These are phyloP conservation scores for Sturnira hondurensis DNA, from an alignment of 2,113 vertebrate species.

Conservation along the genomic window DNA sequence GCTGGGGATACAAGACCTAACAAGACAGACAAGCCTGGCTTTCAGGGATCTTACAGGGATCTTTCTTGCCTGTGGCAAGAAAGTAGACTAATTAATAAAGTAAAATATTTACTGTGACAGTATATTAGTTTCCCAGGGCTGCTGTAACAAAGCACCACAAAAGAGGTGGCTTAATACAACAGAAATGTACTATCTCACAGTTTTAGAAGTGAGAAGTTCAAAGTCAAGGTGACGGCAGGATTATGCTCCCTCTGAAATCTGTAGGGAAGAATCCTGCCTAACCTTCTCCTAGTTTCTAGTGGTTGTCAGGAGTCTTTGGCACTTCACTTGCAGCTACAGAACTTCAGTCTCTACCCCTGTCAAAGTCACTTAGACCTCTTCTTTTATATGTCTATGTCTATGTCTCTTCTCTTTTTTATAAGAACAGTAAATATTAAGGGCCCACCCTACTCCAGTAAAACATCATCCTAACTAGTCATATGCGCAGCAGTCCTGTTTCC, in stretches of 20 bases:
- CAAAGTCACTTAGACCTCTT: background rate
- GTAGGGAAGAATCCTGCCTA: background rate
- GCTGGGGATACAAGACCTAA: background rate
- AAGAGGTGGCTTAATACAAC: background rate
- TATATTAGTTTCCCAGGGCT: background rate
- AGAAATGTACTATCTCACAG: background rate
- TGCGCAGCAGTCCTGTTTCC: background rate
- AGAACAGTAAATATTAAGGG: background rate
- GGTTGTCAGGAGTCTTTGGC: background rate
- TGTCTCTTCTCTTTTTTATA: background rate
- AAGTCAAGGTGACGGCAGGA: background rate
- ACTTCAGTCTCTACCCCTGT: background rate
- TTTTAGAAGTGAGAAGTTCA: background rate
- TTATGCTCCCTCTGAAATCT: background rate
- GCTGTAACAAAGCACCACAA: background rate
- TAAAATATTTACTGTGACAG: background rate
- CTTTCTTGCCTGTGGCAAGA: background rate
- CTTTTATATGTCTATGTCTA: background rate
- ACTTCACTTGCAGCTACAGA: background rate
- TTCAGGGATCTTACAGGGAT: background rate
- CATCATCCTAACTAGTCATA: background rate
- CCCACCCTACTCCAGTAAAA: background rate
- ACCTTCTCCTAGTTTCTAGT: background rate
- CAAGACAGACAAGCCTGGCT: background rate
- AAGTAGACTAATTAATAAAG: background rate